These are phyloP conservation scores for Amblyornis subalaris DNA, from an alignment of 2,113 vertebrate genomes.

Conservation along the genomic window DNA sequence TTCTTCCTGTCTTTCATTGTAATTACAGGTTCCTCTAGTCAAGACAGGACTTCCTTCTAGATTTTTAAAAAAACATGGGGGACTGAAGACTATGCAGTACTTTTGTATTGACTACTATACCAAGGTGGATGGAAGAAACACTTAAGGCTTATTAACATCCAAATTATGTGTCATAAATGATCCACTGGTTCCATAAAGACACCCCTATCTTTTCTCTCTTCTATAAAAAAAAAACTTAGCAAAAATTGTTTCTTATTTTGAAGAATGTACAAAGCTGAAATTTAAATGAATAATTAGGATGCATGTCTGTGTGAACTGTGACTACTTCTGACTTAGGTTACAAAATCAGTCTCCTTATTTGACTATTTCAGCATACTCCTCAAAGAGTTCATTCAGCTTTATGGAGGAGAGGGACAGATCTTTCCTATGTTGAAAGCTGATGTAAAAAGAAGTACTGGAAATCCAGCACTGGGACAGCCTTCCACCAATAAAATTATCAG, in stretches of 20 bases:
- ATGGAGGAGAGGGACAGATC: background rate
- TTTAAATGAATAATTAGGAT: background rate
- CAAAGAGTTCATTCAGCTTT: background rate
- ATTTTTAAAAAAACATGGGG: background rate
- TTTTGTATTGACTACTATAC: background rate
- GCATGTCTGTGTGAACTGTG: background rate
- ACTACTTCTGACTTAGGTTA: background rate
- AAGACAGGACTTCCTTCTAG: background rate
- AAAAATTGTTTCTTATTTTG: background rate
- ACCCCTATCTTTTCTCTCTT: background rate
- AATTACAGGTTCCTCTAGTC: background rate
- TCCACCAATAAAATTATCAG: background rate
- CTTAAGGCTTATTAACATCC: background rate
- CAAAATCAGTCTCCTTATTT: background rate
- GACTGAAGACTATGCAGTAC: background rate
- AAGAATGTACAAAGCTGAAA: background rate
- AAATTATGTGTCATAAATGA: background rate
- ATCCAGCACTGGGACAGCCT: background rate
- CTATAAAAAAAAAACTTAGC: background rate
- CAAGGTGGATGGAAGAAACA: background rate
- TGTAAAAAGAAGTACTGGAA: background rate
- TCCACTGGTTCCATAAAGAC: background rate
- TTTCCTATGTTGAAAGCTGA: background rate
- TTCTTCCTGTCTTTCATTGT: background rate
- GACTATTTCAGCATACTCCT: background rate